Evolutionary conservation across 1,140 invertebrate genomes (phyloP).

Genomic region (Carcinoscorpius rotundicauda): DNA sequence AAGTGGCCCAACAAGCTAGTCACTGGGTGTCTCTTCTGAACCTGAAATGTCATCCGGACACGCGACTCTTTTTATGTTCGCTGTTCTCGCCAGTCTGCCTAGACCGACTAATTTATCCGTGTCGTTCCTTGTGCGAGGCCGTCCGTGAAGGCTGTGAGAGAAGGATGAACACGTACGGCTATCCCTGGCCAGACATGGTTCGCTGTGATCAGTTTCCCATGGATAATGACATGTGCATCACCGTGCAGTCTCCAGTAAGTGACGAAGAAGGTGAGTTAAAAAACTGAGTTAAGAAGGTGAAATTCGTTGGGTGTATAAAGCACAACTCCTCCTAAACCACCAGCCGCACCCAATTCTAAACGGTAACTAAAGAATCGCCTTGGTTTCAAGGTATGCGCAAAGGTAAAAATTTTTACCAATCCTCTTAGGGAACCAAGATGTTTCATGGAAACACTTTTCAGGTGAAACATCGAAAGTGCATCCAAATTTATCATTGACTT

Average conservation of each 20-base stretch:
- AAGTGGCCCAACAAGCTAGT: constrained; percentile 45
- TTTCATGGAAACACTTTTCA: too few species aligned
- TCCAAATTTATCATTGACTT: too few species aligned
- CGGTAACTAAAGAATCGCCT: too few species aligned
- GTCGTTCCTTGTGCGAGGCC: constrained; percentile 48
- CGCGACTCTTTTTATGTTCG: constrained; percentile 57
- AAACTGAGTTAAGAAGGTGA: too few species aligned
- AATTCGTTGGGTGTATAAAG: too few species aligned
- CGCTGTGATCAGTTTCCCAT: constrained; percentile 49
- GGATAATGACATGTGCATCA: constrained; percentile 57
- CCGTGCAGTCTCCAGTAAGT: constrained; percentile 29
- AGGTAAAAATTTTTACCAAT: too few species aligned
- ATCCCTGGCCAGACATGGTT: constrained; percentile 56
- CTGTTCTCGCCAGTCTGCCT: constrained; percentile 56
- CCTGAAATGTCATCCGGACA: constrained; percentile 52
- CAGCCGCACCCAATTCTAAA: too few species aligned
- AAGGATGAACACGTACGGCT: constrained; percentile 50
- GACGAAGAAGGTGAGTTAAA: too few species aligned
- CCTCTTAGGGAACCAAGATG: too few species aligned
- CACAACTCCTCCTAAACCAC: too few species aligned
- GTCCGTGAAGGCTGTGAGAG: constrained; percentile 47
- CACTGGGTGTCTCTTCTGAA: constrained; percentile 52
- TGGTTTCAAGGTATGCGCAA: too few species aligned
- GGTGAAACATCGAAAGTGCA: too few species aligned
- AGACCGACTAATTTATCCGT: constrained; percentile 47